Percentiles rank a stretch among this genome's conserved stretches.
Evolutionary conservation across 2,797 vertebrate species (phyloP).

Genomic region (Gymnoscopelus microlampas): DNA sequence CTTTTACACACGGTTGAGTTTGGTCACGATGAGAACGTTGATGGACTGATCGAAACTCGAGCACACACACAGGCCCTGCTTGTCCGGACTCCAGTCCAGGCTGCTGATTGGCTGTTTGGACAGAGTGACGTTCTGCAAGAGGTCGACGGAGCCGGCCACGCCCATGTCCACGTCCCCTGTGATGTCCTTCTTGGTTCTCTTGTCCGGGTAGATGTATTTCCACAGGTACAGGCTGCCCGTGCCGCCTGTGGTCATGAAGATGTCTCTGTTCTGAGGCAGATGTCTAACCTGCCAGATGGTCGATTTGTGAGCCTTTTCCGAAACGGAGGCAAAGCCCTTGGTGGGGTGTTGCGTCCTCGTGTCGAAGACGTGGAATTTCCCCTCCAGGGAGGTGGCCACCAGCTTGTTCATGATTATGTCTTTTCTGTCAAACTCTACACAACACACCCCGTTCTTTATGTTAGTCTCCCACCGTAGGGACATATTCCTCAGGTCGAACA

Average conservation of each 20-base stretch:
- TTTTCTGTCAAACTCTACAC: conserved; percentile 97
- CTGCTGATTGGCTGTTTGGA: conserved; percentile 94
- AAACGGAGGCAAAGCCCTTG: conserved; percentile 94
- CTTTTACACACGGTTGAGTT: conserved; percentile 86
- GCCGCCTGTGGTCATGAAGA: conserved; percentile 95
- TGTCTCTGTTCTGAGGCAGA: conserved; percentile 95
- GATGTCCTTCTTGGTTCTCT: conserved; percentile 86
- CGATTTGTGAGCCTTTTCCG: conserved; percentile 96
- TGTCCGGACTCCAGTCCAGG: conserved; percentile 98
- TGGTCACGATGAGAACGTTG: conserved; percentile 96
- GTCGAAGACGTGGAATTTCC: conserved; percentile 96
- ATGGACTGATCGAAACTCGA: conserved; percentile 94
- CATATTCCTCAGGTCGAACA: conserved; percentile 97
- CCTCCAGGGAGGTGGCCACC: conserved; percentile 94
- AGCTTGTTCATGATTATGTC: conserved; percentile 98
- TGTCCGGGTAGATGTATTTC: conserved; percentile 96
- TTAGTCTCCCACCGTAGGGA: conserved; percentile 95
- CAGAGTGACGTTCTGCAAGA: conserved; percentile 93
- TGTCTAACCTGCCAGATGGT: conserved; percentile 97
- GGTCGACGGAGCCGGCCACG: conserved; percentile 89
- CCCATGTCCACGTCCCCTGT: conserved; percentile 87
- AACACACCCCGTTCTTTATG: conserved; percentile 98
- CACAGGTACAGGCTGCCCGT: conserved; percentile 95
- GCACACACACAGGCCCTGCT: conserved; percentile 93
- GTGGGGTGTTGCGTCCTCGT: conserved; percentile 96